These are phyloP conservation scores for Caenorhabditis sp. DNA, from an alignment of 2,888 invertebrate genomes.

Conservation along the genomic window DNA sequence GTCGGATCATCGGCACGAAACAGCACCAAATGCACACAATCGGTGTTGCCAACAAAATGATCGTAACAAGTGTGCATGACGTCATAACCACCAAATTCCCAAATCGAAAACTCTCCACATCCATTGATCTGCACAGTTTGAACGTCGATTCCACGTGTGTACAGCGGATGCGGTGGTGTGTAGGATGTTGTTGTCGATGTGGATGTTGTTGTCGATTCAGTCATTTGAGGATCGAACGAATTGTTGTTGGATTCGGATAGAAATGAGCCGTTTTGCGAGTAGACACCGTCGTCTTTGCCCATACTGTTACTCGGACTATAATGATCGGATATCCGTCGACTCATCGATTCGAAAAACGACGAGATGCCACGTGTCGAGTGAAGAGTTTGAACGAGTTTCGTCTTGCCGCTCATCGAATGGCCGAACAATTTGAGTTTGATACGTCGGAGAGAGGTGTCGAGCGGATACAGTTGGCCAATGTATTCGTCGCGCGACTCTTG, in stretches of 20 bases:
- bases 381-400: slow-evolving; percentile 47
- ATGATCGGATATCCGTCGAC: slow-evolving; percentile 64
- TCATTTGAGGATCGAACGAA: slow-evolving; percentile 18
- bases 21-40: slow-evolving; percentile 78
- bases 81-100: slow-evolving; percentile 83
- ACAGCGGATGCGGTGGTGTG: slow-evolving; percentile 72
- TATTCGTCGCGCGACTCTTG: slow-evolving; percentile 74
- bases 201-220: slow-evolving; percentile 3
- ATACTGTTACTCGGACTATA: slow-evolving; percentile 49
- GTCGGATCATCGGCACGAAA: slow-evolving; percentile 79
- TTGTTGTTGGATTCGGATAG: slow-evolving; percentile 56
- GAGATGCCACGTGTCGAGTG: slow-evolving; percentile 52
- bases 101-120: slow-evolving; percentile 77
- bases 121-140: slow-evolving; percentile 74
- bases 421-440: slow-evolving; percentile 80
- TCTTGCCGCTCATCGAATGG: slow-evolving; percentile 75
- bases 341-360: slow-evolving; percentile 62
- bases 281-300: slow-evolving; percentile 62
- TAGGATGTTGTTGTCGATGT: slow-evolving; percentile 5
- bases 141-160: slow-evolving; percentile 78
- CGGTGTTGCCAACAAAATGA: slow-evolving; percentile 78
- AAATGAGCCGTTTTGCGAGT: slow-evolving; percentile 61
- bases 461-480: slow-evolving; percentile 76
- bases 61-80: slow-evolving; percentile 79
- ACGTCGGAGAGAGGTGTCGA: slow-evolving; percentile 72